phyloP scores from a whole-genome alignment of 2,888 invertebrate species.

The Caenorhabditis sp. region DNA sequence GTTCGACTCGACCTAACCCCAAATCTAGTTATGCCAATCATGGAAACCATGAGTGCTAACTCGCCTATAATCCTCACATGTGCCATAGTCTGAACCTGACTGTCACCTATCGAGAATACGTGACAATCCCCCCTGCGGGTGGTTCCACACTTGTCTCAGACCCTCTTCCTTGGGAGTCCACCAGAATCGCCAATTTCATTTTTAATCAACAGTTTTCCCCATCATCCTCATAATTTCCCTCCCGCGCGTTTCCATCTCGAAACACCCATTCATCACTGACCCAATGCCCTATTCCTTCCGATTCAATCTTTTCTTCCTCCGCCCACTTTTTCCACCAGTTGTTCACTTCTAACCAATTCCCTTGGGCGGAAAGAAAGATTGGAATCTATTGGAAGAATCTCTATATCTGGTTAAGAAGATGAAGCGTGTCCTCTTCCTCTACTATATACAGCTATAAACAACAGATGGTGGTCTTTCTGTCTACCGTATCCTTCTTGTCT shows the following conservation, averaged over 20 bases:
- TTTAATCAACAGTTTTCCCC: constrained; percentile 45
- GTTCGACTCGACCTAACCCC: neutral
- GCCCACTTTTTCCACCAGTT: constrained; percentile 49
- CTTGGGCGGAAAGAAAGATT: constrained; percentile 57
- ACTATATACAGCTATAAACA: constrained; percentile 9
- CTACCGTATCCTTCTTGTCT: no score
- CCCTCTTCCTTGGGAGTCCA: no score
- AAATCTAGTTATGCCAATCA: neutral
- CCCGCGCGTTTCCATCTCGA: constrained; percentile 8
- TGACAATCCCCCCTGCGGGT: neutral
- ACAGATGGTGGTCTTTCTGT: neutral
- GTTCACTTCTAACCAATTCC: constrained; percentile 52
- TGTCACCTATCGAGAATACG: neutral
- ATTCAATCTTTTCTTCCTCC: constrained; percentile 37
- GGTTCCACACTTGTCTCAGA: no score
- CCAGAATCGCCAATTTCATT: constrained; percentile 4
- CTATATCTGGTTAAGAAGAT: constrained; percentile 29
- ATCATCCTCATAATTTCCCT: constrained; percentile 21
- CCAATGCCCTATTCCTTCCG: constrained; percentile 53
- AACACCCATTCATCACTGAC: constrained; percentile 51
- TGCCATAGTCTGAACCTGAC: neutral
- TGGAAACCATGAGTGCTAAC: neutral
- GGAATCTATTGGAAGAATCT: constrained; percentile 33
- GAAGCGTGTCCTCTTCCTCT: constrained; percentile 37
- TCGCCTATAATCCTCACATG: neutral